Base-by-base conservation (phyloP, 1,140 invertebrate genomes). In the Gerris buenoi region DNA sequence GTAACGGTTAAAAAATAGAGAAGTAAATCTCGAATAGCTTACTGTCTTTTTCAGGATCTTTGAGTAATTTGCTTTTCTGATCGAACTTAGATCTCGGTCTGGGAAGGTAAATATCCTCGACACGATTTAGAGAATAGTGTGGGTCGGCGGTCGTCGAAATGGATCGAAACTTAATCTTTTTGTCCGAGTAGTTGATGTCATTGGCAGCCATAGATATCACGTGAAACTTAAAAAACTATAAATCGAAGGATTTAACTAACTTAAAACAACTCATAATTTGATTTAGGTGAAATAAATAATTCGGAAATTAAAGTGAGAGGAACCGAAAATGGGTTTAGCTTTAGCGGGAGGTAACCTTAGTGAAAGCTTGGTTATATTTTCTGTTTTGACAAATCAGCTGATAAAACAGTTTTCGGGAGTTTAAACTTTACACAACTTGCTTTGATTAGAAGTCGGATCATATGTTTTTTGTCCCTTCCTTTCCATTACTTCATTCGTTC, bases 151-250 rank as follows among this genome's bases (percentile, higher is more conserved):
- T 71, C 2, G 70, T 71, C 3, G 68, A 69, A 46, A 71, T 69
- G n/a, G 70, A 71, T 22, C 70, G 57, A 60, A 71, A 71, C 60
- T 71, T 71, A 29, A 71, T 71, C 68, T 68, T 71, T 56, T 68
- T 71, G 33, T 68, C 67, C 2, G 68, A 23, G 18, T 29, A 22
- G 27, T 58, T 68, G 18, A 18, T 64, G 10, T 59, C 61, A 25
- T 33, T 56, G 15, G 23, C 27, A 23, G 29, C 27, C 63, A 65
- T 65, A 25, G n/a, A 25, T 28, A 22, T n/a, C n/a, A n/a, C n/a
- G n/a, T n/a, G n/a, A n/a, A n/a, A n/a, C n/a, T n/a, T n/a, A n/a
- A n/a, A n/a, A n/a, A n/a, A n/a, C n/a, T n/a, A n/a, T n/a, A n/a
- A n/a, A n/a, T n/a, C n/a, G n/a, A n/a, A n/a, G n/a, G n/a, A n/a